A percentile compares a stretch with the other conserved stretches of the same genome.
These are phyloP conservation scores for Luscinia megarhynchos DNA, from an alignment of 2,797 vertebrate genomes.

Conservation along the genomic window DNA sequence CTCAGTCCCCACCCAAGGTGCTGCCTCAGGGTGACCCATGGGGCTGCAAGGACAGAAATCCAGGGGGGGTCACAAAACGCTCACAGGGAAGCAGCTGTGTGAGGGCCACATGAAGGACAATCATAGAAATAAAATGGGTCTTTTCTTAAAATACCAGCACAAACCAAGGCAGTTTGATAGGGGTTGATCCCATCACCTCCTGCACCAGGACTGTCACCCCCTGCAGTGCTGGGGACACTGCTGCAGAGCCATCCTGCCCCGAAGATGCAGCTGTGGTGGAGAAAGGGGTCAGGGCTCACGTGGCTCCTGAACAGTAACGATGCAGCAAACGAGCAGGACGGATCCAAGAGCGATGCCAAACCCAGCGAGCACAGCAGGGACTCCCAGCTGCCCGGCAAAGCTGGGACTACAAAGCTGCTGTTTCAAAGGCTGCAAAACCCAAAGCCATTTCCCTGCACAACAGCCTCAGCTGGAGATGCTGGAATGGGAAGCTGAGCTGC, in stretches of 20 bases:
- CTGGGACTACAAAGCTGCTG: background rate
- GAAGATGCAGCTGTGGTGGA: background rate
- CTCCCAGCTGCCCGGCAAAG: background rate
- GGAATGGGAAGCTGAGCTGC: background rate
- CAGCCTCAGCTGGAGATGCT: background rate
- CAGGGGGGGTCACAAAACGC: background rate
- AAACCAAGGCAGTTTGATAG: background rate
- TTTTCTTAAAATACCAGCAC: background rate
- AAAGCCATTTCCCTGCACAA: background rate
- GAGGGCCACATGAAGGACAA: background rate
- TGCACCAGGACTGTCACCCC: background rate
- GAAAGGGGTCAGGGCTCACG: conserved; percentile 24
- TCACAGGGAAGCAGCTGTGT: fast-evolving
- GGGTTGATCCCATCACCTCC: background rate
- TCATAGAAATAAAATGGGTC: background rate
- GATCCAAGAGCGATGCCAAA: background rate
- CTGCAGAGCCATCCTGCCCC: background rate
- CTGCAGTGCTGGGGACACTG: fast-evolving
- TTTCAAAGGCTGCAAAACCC: background rate
- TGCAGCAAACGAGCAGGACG: background rate
- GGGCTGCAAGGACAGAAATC: background rate
- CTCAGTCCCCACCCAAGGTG: fast-evolving
- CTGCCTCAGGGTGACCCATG: background rate
- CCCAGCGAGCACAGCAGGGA: background rate
- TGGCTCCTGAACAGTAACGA: background rate